A percentile compares a stretch with the other conserved stretches of the same genome.
Conservation (phyloP, 2,113 vertebrate species). For the Meleagris gallopavo region DNA sequence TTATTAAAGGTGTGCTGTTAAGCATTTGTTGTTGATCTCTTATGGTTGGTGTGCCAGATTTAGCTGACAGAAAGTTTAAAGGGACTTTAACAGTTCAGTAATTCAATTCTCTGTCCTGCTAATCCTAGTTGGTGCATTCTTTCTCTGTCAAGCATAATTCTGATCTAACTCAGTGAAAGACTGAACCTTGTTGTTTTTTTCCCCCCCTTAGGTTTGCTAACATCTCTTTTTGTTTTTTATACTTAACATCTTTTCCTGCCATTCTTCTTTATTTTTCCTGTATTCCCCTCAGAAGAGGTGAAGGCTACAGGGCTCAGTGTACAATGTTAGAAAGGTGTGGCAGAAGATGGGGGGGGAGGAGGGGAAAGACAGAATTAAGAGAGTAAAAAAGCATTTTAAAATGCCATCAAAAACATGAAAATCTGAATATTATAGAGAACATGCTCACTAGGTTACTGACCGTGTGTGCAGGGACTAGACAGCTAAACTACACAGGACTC, state of each 20-base stretch:
- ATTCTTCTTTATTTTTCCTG: background rate
- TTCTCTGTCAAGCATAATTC: background rate
- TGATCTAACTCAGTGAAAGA: background rate
- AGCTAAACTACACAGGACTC: too few relatives aligned
- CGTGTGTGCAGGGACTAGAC: background rate
- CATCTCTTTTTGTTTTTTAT: background rate
- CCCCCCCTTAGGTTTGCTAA: background rate
- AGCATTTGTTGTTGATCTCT: background rate
- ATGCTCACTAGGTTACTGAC: background rate
- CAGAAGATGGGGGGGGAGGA: background rate
- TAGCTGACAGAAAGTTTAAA: background rate
- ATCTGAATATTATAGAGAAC: background rate
- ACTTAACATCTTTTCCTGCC: background rate
- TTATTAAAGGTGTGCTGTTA: background rate
- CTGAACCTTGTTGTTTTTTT: background rate
- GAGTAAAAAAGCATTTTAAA: background rate
- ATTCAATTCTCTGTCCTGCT: background rate
- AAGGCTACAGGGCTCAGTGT: background rate
- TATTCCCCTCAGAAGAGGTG: background rate
- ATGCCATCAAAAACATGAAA: background rate
- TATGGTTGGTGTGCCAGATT: background rate
- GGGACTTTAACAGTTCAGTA: background rate
- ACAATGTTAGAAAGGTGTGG: background rate
- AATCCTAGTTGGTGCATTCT: background rate
- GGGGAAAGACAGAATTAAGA: background rate